These are phyloP conservation scores for Triplophysa bombifrons DNA, from an alignment of 2,797 vertebrate genomes.

Conservation along the genomic window DNA sequence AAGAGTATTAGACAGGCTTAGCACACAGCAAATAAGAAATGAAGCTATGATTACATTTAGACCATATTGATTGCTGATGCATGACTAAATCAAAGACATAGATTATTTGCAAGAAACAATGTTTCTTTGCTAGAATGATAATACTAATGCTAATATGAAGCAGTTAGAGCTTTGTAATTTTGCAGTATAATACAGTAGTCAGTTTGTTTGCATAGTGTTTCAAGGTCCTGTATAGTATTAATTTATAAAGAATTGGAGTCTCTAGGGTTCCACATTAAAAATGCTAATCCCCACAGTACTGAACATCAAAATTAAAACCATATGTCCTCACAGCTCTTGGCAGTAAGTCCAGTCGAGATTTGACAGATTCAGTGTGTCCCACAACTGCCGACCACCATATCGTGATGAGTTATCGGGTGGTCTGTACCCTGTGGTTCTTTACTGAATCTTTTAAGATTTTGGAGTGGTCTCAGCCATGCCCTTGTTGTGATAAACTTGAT, in stretches of 20 bases:
- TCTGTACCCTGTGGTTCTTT: conserved; percentile 39
- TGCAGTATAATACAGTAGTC: neutral
- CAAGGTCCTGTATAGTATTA: conserved; percentile 30
- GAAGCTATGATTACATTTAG: neutral
- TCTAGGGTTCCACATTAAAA: conserved; percentile 42
- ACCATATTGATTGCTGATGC: neutral
- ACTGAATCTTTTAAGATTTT: conserved; percentile 54
- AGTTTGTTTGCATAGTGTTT: conserved; percentile 1
- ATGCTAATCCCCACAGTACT: conserved; percentile 8
- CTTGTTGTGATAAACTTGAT: conserved; percentile 46
- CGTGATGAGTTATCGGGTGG: conserved; percentile 56
- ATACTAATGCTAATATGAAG: neutral
- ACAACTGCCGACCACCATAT: conserved; percentile 60
- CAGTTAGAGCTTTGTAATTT: neutral
- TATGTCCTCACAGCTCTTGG: conserved; percentile 52
- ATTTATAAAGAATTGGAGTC: conserved; percentile 38
- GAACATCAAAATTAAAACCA: conserved; percentile 51
- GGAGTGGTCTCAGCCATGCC: conserved; percentile 51
- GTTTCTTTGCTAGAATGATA: neutral
- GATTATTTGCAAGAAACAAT: conserved; percentile 18
- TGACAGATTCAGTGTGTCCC: conserved; percentile 68
- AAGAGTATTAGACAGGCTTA: neutral
- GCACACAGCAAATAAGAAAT: conserved; percentile 7
- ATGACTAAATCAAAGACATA: conserved; percentile 33
- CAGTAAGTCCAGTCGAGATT: conserved; percentile 48